Conservation (phyloP, 2,113 vertebrate genomes). For the Mixornis gularis region DNA sequence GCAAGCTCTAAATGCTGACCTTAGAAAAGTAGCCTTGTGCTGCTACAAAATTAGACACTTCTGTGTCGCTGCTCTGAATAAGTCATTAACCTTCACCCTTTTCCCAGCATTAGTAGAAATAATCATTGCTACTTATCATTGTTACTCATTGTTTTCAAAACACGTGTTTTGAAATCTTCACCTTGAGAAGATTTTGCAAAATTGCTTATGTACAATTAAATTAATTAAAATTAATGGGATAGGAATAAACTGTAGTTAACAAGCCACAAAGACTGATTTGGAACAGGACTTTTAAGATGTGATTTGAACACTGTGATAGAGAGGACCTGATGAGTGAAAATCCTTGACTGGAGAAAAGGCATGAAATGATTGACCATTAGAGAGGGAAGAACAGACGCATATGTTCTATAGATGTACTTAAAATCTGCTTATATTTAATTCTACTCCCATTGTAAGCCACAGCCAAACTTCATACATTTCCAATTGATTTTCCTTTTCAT, state of each 20-base stretch:
- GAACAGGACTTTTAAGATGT: neutral
- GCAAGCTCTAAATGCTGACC: neutral
- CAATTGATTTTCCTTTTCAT: neutral
- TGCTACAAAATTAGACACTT: neutral
- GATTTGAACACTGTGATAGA: neutral
- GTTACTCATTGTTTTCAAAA: slow-evolving; percentile 10
- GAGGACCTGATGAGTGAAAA: neutral
- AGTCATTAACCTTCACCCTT: neutral
- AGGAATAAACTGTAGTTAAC: neutral
- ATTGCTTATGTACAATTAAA: neutral
- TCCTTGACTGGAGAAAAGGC: neutral
- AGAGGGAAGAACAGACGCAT: neutral
- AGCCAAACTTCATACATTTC: neutral
- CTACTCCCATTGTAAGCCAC: neutral
- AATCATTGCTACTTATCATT: neutral
- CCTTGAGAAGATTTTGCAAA: neutral
- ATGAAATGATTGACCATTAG: neutral
- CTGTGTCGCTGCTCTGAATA: neutral
- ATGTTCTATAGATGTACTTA: neutral
- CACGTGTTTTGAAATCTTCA: neutral
- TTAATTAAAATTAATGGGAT: neutral
- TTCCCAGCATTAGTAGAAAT: neutral
- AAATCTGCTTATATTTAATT: neutral
- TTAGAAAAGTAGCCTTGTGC: neutral
- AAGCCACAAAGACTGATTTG: neutral